A percentile compares a stretch with the other conserved stretches of the same genome.
Conservation (phyloP, 2,113 vertebrate genomes). For the Ophthalmolycus amberensis region DNA sequence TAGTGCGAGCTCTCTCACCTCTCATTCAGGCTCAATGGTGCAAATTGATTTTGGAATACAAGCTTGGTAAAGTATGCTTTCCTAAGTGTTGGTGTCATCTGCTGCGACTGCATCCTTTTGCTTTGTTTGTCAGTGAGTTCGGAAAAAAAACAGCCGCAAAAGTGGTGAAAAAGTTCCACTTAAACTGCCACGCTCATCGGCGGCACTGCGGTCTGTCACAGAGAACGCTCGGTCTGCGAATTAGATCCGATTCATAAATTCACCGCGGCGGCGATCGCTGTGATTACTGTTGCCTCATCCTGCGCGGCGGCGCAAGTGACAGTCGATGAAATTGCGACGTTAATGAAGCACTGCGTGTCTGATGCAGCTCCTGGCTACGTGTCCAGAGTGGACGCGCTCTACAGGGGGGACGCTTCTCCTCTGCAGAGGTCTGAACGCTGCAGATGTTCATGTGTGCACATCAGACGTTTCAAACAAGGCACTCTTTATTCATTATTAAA, state of each 20-base stretch:
- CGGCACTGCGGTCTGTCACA: constrained; percentile 7
- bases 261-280: constrained; percentile 27
- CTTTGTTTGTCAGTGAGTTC: constrained; percentile 17
- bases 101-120: neutral
- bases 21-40: neutral
- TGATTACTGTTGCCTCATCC: constrained; percentile 35
- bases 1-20: constrained; percentile 45
- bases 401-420: neutral
- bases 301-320: constrained; percentile 30
- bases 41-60: neutral
- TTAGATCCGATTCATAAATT: constrained; percentile 51
- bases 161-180: constrained; percentile 26
- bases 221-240: constrained; percentile 24
- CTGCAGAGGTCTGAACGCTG: neutral
- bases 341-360: constrained; percentile 33
- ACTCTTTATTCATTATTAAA: neutral
- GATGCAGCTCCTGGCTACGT: neutral
- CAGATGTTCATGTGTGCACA: neutral
- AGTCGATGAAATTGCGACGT: constrained; percentile 32
- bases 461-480: neutral
- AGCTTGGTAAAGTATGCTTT: neutral
- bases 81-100: neutral
- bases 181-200: constrained; percentile 6
- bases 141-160: constrained; percentile 2
- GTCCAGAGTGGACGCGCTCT: neutral